A percentile compares a stretch with the other conserved stretches of the same genome.
Conservation (phyloP, 2,797 vertebrate genomes). For the Peromyscus aztecus region DNA sequence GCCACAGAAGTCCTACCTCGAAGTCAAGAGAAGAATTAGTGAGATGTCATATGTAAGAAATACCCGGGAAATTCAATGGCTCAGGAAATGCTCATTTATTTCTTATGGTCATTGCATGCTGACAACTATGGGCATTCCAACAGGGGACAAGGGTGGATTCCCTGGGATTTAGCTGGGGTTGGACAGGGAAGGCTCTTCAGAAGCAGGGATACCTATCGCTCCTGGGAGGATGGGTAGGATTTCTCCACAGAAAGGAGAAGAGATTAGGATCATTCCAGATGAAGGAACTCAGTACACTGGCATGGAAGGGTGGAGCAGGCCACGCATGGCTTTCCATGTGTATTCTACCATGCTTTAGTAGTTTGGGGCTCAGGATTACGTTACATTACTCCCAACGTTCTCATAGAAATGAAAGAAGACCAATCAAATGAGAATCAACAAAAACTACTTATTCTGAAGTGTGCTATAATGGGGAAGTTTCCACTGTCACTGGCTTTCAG, state of each 20-base stretch:
- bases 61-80: not conserved
- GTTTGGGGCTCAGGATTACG: not conserved
- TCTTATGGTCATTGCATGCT: not conserved
- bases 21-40: not conserved
- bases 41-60: not conserved
- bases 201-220: not conserved
- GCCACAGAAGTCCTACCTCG: not conserved
- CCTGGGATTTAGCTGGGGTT: not conserved
- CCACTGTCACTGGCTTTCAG: not conserved
- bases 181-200: not conserved
- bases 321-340: fast-evolving
- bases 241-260: not conserved
- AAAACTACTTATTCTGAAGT: not conserved
- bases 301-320: fast-evolving
- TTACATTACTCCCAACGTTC: not conserved
- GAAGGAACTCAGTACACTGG: not conserved
- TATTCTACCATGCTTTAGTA: too few species aligned
- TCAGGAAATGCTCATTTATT: not conserved
- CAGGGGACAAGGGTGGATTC: not conserved
- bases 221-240: not conserved
- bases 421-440: not conserved
- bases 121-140: not conserved
- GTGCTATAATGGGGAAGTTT: not conserved
- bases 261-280: not conserved
- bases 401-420: not conserved